Conservation (phyloP, 2,888 invertebrate genomes). For the Tenthredo distinguenda region DNA sequence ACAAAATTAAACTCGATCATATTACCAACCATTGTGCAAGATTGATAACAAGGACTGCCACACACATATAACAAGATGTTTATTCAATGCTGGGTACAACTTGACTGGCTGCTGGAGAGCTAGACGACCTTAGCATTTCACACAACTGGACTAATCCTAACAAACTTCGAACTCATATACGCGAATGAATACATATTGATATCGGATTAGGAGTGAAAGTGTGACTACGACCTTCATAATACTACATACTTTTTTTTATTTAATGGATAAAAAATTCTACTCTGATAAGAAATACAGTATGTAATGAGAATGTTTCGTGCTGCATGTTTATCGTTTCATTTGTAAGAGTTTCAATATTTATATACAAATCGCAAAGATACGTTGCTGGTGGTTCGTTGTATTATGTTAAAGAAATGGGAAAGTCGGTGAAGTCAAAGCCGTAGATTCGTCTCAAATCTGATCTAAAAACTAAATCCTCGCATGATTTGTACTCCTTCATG, state of each 20-base stretch:
- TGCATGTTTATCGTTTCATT: background rate
- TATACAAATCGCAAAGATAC: background rate
- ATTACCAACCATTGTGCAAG: slow-evolving; percentile 37
- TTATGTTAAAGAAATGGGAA: background rate
- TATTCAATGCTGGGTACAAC: background rate
- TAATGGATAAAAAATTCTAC: background rate
- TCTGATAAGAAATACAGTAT: background rate
- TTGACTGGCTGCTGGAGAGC: slow-evolving; percentile 32
- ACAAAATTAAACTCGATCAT: background rate
- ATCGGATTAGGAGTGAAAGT: slow-evolving; percentile 21
- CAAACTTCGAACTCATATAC: background rate
- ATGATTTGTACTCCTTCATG: background rate
- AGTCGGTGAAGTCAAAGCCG: background rate
- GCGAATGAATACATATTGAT: background rate
- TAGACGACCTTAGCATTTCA: background rate
- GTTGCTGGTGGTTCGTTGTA: background rate
- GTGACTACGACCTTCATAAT: slow-evolving; percentile 7
- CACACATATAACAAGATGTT: slow-evolving; percentile 15
- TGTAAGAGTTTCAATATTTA: background rate
- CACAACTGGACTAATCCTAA: background rate
- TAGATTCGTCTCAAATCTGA: background rate
- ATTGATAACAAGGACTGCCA: slow-evolving; percentile 3
- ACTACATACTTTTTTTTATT: background rate
- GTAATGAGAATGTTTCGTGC: background rate
- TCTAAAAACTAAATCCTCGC: too few species aligned